Evolutionary conservation across 2,113 vertebrate genomes (phyloP).

Genomic region (Antechinus stuartii): DNA sequence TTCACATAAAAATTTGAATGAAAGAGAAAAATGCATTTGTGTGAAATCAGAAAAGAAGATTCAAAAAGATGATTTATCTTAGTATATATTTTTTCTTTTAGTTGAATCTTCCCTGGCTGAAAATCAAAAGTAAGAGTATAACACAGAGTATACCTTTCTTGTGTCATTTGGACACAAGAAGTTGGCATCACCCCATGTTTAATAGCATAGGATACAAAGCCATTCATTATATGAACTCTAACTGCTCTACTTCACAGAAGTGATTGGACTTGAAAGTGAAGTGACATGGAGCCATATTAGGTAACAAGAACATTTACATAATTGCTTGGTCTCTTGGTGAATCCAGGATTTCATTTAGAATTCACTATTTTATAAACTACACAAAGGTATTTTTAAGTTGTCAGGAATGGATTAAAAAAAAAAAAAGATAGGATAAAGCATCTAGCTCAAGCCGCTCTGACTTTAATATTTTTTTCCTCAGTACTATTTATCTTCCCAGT

Average conservation of each 20-base stretch:
- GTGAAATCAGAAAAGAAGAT: conserved; percentile 58
- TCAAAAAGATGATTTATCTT: conserved; percentile 67
- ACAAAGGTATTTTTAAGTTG: conserved; percentile 81
- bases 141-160: conserved; percentile 59
- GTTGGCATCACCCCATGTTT: conserved; percentile 49
- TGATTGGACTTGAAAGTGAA: conserved; percentile 67
- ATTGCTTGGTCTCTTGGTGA: conserved; percentile 72
- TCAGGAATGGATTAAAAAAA: conserved; percentile 81
- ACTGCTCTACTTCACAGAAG: conserved; percentile 67
- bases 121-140: conserved; percentile 72
- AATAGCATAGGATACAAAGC: conserved; percentile 27
- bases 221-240: neutral
- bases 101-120: conserved; percentile 64
- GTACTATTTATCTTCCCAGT: conserved; percentile 84
- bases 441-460: conserved; percentile 81
- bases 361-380: conserved; percentile 79
- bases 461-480: conserved; percentile 79
- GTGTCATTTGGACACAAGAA: conserved; percentile 61
- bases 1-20: conserved; percentile 18
- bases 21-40: conserved; percentile 6
- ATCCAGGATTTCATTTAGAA: conserved; percentile 77
- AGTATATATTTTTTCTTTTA: conserved; percentile 67
- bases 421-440: conserved; percentile 84
- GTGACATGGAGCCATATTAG: conserved; percentile 66
- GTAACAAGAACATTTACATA: conserved; percentile 76